Conservation (phyloP, 2,113 vertebrate genomes). For the Odocoileus hemionus region DNA sequence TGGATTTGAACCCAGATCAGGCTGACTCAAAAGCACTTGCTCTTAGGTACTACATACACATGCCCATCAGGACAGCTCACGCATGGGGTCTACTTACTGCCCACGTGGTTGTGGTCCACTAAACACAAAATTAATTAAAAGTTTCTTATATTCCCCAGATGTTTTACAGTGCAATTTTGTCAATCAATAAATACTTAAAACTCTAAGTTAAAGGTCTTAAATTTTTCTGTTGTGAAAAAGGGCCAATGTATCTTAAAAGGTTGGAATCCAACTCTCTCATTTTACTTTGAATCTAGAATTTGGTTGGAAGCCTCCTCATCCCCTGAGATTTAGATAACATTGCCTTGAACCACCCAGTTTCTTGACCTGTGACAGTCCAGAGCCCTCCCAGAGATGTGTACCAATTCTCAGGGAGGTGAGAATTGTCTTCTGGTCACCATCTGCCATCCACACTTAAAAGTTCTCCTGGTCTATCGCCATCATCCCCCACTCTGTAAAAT, state of each 20-base stretch:
- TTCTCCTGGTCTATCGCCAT: not conserved
- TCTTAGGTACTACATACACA: not conserved
- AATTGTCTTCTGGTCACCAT: not conserved
- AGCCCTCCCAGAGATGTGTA: not conserved
- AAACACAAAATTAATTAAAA: not conserved
- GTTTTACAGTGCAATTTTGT: not conserved
- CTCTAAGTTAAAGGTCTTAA: not conserved
- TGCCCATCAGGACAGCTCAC: fast-evolving
- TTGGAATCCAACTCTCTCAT: not conserved
- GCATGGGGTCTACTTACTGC: fast-evolving
- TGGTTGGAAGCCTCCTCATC: not conserved
- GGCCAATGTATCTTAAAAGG: not conserved
- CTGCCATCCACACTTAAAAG: not conserved
- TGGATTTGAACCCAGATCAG: not conserved
- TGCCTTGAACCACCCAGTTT: not conserved
- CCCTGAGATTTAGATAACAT: not conserved
- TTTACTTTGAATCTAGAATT: not conserved
- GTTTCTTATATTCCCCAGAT: not conserved
- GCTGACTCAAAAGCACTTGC: not conserved
- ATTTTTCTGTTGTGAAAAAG: not conserved
- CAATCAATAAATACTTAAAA: not conserved
- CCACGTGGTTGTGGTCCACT: not conserved
- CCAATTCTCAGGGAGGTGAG: not conserved
- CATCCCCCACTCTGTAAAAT: not conserved
- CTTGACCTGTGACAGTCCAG: not conserved